Evolutionary conservation across 2,113 vertebrate genomes (phyloP).

Genomic region (Sinocyclocheilus anshuiensis): DNA sequence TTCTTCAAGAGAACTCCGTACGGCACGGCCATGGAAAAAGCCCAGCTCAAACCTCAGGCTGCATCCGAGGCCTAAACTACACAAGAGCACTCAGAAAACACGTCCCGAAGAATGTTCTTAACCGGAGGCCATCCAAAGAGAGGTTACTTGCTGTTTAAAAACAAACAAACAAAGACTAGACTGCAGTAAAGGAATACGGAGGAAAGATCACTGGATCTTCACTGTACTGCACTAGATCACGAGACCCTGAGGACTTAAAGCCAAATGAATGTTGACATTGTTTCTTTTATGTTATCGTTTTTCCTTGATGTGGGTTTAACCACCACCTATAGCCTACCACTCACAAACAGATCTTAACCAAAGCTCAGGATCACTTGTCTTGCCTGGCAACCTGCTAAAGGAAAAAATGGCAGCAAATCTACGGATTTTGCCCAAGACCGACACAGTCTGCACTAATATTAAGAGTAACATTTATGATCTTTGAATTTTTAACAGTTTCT

Average conservation of each 20-base stretch:
- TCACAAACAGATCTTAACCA: conserved; percentile 38
- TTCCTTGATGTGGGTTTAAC: conserved; percentile 58
- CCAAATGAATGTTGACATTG: conserved; percentile 78
- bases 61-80: conserved; percentile 86
- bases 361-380: conserved; percentile 24
- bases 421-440: neutral
- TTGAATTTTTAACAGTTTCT: neutral
- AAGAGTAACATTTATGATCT: too few relatives aligned
- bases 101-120: conserved; percentile 53
- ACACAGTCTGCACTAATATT: conserved; percentile 24
- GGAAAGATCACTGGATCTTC: conserved; percentile 79
- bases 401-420: neutral
- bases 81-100: conserved; percentile 48
- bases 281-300: conserved; percentile 57
- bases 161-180: conserved; percentile 54
- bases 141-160: conserved; percentile 43
- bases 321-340: conserved; percentile 53
- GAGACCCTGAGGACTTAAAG: conserved; percentile 67
- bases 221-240: conserved; percentile 76
- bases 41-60: conserved; percentile 91
- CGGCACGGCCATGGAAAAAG: conserved; percentile 94
- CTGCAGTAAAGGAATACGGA: conserved; percentile 61
- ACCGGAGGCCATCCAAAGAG: conserved; percentile 66
- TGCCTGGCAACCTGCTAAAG: neutral
- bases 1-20: conserved; percentile 93